Evolutionary conservation across 2,888 invertebrate species (phyloP).

Genomic region (Polydrusus cervinus): DNA sequence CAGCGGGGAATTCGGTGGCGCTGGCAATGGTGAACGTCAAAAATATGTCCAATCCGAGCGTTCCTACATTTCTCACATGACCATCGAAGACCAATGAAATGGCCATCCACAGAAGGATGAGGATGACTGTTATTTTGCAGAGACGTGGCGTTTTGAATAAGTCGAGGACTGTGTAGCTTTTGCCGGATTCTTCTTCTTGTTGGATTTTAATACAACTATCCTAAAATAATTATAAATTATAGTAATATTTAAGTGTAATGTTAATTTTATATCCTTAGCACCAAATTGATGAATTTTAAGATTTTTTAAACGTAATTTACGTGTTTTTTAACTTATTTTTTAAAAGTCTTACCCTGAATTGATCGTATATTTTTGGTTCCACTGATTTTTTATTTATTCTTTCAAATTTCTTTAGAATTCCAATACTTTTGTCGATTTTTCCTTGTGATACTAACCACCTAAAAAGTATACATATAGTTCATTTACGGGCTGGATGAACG

Average conservation of each 20-base stretch:
- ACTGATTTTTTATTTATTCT: conserved; percentile 85
- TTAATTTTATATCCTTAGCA: too few relatives aligned
- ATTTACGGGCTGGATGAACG: too few relatives aligned
- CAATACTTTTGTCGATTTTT: conserved; percentile 84
- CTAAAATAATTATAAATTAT: conserved; percentile 67
- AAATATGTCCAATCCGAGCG: conserved; percentile 87
- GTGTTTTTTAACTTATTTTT: too few relatives aligned
- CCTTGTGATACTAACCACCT: conserved; percentile 93
- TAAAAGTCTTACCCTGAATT: conserved; percentile 80
- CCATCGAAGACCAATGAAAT: conserved; percentile 91
- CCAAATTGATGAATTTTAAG: too few relatives aligned
- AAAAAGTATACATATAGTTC: conserved; percentile 61
- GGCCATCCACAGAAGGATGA: conserved; percentile 92
- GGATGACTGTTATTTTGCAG: conserved; percentile 82
- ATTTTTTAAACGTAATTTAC: too few relatives aligned
- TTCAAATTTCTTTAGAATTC: conserved; percentile 86
- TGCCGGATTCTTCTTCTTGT: conserved; percentile 81
- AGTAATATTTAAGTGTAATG: too few relatives aligned
- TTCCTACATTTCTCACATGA: conserved; percentile 90
- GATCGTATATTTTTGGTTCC: conserved; percentile 81
- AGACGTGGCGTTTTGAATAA: conserved; percentile 86
- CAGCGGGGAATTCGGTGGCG: conserved; percentile 89
- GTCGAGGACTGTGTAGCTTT: conserved; percentile 85
- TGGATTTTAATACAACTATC: conserved; percentile 80
- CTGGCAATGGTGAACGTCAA: conserved; percentile 89